Evolutionary conservation across 2,888 invertebrate species (phyloP), one percentile per base, ranked within the genome.

Genomic region (Philopedon plagiatum): DNA sequence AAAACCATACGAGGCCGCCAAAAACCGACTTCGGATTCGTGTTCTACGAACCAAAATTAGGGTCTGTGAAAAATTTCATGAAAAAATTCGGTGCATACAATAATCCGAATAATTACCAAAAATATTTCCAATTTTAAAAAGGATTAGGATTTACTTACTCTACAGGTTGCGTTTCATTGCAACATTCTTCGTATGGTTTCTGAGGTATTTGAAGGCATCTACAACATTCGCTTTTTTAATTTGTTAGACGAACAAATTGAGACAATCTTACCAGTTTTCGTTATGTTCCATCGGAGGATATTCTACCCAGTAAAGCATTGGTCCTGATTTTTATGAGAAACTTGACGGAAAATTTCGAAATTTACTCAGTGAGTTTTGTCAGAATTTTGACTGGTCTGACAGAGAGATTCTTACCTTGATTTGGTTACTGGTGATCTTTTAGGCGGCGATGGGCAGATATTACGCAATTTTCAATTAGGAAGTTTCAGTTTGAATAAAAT

Each of bases 221-320:
- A 49, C 58, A 60, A 71, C 71, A 67, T 63, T 74, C 71, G 49
- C 74, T 74, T 71, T 74, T 74, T 74, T 70, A 39, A 56, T 39
- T 61, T 32, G 39, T 66, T 71, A 66, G 54, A 65, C 13, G 41
- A 34, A 46, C 15, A 18, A 34, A 11, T 41, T 19, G 34, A 13
- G n/a, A 11, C 11, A 29, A 18, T 23, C 64, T 71, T 71, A 74
- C 74, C 74, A 74, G 61, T 64, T 54, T 23, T 67, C 71, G 68
- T 46, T 64, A 51, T 67, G 67, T 4, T 60, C 61, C 65, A 70
- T 70, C 13, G 18, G n/a, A n/a, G 26, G 9, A 29, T 11, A 46
- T 11, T 56, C 34, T 2, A 61, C 56, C 46, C 56, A 62, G 49
- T n/a, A 66, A 32, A 66, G 41, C 60, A 67, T 69, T 26, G 37